phyloP scores from a whole-genome alignment of 2,113 vertebrate species.

The Cranoglanis bouderius region DNA sequence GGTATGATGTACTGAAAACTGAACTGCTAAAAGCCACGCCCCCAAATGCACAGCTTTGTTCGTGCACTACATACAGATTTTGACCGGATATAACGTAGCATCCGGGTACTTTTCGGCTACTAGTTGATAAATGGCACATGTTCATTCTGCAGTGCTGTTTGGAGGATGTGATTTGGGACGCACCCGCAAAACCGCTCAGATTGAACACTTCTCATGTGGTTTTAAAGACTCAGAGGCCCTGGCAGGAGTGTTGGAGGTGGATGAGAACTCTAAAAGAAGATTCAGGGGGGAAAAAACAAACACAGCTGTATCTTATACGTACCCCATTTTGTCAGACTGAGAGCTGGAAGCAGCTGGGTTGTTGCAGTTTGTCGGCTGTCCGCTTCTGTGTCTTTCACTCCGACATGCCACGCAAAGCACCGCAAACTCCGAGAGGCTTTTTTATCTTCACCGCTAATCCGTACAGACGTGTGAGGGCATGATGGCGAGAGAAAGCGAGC shows the following conservation, averaged over 20 bases:
- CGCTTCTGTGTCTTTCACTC: conserved; percentile 48
- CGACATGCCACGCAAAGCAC: conserved; percentile 59
- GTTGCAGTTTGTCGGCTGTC: conserved; percentile 50
- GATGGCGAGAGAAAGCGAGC: conserved; percentile 41
- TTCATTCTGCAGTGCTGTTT: background rate
- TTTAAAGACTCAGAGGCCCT: background rate
- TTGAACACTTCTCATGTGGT: background rate
- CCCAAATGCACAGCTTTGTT: background rate
- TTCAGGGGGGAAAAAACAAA: background rate
- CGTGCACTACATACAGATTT: background rate
- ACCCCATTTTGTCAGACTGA: conserved; percentile 72
- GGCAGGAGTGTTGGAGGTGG: background rate
- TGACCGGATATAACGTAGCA: background rate
- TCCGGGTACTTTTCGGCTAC: conserved; percentile 1
- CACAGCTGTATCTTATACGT: conserved; percentile 50
- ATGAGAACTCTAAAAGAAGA: background rate
- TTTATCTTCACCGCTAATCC: conserved; percentile 55
- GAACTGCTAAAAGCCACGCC: background rate
- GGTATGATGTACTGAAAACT: background rate
- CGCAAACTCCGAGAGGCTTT: conserved; percentile 29
- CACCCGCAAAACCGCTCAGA: background rate
- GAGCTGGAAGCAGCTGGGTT: conserved; percentile 53
- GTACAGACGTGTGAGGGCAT: conserved; percentile 54
- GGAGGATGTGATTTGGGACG: conserved; percentile 6
- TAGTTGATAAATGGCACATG: background rate